Conservation (phyloP, 2,888 invertebrate genomes). For the Amphipoea oculea region DNA sequence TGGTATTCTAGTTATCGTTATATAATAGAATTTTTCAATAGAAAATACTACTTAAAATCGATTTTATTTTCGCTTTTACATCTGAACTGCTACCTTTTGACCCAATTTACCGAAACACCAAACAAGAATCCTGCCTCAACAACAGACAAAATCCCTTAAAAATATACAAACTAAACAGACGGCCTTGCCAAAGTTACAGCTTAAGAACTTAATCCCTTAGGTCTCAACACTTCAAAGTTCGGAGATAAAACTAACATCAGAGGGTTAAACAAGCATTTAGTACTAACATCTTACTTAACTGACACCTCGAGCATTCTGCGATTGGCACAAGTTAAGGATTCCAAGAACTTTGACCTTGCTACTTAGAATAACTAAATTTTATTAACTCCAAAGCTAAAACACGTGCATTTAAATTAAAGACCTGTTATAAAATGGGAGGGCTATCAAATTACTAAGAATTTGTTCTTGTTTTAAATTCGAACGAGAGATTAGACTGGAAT, state of each 20-base stretch:
- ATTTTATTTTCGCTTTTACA: not conserved
- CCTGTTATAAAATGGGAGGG: not conserved
- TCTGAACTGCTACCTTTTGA: not conserved
- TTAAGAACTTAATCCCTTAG: constrained; percentile 26
- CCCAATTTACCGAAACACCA: too few species aligned
- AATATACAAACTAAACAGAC: constrained; percentile 4
- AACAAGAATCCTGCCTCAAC: not conserved
- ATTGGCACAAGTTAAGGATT: constrained; percentile 18
- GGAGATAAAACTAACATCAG: constrained; percentile 55
- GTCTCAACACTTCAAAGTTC: constrained; percentile 49
- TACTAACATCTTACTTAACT: constrained; percentile 44
- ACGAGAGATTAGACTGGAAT: not conserved
- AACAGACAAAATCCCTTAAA: constrained; percentile 6
- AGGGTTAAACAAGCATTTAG: constrained; percentile 48
- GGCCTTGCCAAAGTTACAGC: constrained; percentile 30
- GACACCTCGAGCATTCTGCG: constrained; percentile 39
- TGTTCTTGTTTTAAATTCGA: not conserved
- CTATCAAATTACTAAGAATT: not conserved
- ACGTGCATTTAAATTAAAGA: constrained; percentile 16
- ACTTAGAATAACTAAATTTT: not conserved
- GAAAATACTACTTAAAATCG: not conserved
- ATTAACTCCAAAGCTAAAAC: not conserved
- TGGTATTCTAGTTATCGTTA: not conserved
- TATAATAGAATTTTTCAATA: not conserved
- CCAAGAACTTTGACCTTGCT: constrained; percentile 2